Base-by-base conservation (phyloP, 1,140 invertebrate genomes). In the Phymorhynchus buccinoides region DNA sequence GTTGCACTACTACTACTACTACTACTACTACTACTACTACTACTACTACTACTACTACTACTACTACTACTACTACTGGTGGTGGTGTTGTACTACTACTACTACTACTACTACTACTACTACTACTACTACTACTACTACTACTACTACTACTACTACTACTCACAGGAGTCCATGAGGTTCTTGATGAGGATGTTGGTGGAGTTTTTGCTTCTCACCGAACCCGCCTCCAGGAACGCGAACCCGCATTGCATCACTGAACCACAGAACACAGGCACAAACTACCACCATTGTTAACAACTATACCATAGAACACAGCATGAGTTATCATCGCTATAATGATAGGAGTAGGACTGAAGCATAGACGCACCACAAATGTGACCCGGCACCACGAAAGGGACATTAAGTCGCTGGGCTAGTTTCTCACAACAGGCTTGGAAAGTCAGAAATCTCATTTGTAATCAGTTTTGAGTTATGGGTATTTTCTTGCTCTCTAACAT, bases 181-280 rank as follows among this genome's bases (percentile, higher is more conserved):
- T 95, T 95, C 90, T 95, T 95, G 88, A 95, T 94, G 14, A 95
- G 90, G 85, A 95, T 95, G 88, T 95, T 95, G 1, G 94, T 95
- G 4, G 94, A 93, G 87, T 95, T 95, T 91, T 95, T 95, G 41
- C 94, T 94, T 42, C 95, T 89, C 2, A 95, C 94, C 2, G 94
- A 94, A 27, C 95, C 95, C 32, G 94, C 94, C 91, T 95, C 95
- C 37, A 95, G 89, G 87, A 95, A 95, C 0, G 94, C 95, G 87
- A 95, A 95, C 22, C 95, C 95, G 85, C 93, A 93, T 90, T 95
- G 95, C 94, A 95, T 94, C 52, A 95, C 95, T 95, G 90, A 37
- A 66, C 56, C 44, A 80, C 30, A 37, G 68, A 71, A 37, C 30
- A 71, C 68, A 35, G 30, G 16, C n/a, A 66, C 62, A 66, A 9